Evolutionary conservation across 92 coral and sea anemone species (phyloP), one percentile per base, ranked within the genome.

Genomic region (Porites rus): DNA sequence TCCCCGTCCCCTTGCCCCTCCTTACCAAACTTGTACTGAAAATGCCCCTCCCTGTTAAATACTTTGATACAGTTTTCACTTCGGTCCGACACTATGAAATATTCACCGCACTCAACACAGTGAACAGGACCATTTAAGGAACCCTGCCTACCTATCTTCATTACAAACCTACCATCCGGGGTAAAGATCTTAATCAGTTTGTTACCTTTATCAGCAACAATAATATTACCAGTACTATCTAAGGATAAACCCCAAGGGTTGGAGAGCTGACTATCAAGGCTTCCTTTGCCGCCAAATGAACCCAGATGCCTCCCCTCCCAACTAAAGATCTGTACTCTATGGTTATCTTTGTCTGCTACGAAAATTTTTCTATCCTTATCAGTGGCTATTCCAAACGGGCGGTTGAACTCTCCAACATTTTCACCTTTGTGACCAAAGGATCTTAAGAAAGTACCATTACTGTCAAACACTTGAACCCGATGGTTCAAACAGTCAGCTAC

Each of bases 1-100:
- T 70, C 20, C 22, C 75, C 75, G 8, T 70, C 75, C 58, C 54
- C 75, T 70, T 9, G 17, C 75, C 75, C 75, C 9, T n/a, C n/a
- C n/a, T 13, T 70, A 38, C 75, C 75, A 70, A 70, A 43, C 56
- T 70, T 10, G n/a, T 70, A 43, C 51, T 70, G 43, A 31, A 13
- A 70, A 6, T 10, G 52, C 51, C 75, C 75, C 56, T 70, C 75
- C 75, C 20, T 25, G 7, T 50, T 38, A 70, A 31, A 70, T 3
- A 70, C 22, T 28, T 70, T 31, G 4, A 70, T 70, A 31, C 56
- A 25, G 18, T 43, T 25, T 11, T 31, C 56, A 12, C 0, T 0
- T 1, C 0, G 6, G 56, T 70, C 75, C 14, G 75, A 70, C 54
- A 31, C 75, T 0, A 70, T 38, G 21, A 70, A 53, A 70, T 70